A percentile compares a stretch with the other conserved stretches of the same genome.
phyloP scores from a whole-genome alignment of 2,888 invertebrate genomes.

The Agrochola macilenta region DNA sequence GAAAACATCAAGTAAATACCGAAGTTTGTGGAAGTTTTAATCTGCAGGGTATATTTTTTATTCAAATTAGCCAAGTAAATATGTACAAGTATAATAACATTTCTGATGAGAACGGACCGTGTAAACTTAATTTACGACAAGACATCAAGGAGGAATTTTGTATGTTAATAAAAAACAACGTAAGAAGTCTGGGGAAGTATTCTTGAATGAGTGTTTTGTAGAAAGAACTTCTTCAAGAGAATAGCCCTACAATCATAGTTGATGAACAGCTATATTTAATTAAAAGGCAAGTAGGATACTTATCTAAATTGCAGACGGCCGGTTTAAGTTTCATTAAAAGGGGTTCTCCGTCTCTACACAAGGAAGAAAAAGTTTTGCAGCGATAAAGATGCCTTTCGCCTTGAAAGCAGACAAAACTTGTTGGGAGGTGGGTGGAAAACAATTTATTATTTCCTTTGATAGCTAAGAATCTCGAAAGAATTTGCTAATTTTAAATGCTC shows the following conservation, averaged over 20 bases:
- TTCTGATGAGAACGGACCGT: constrained; percentile 50
- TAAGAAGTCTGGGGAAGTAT: constrained; percentile 17
- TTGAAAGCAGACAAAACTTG: constrained; percentile 81
- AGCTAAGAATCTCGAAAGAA: constrained; percentile 75
- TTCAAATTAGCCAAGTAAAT: constrained; percentile 61
- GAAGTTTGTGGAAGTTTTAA: constrained; percentile 71
- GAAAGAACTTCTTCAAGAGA: constrained; percentile 34
- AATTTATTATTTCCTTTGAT: constrained; percentile 83
- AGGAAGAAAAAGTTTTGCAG: constrained; percentile 85
- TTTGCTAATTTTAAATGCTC: constrained; percentile 75
- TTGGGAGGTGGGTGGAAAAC: constrained; percentile 79
- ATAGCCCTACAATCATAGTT: constrained; percentile 60
- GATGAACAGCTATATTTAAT: constrained; percentile 76
- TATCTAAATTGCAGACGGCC: constrained; percentile 84
- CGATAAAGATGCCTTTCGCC: constrained; percentile 87
- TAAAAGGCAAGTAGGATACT: constrained; percentile 79
- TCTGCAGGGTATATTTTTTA: constrained; percentile 60
- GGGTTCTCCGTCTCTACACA: constrained; percentile 79
- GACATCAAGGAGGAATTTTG: constrained; percentile 37
- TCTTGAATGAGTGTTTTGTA: constrained; percentile 38
- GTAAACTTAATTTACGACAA: constrained; percentile 48
- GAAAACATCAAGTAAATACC: constrained; percentile 78
- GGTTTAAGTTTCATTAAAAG: constrained; percentile 87
- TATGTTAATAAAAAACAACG: constrained; percentile 25
- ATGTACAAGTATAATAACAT: constrained; percentile 59